Conservation (phyloP, 1,140 invertebrate genomes). For the Solen grandis region DNA sequence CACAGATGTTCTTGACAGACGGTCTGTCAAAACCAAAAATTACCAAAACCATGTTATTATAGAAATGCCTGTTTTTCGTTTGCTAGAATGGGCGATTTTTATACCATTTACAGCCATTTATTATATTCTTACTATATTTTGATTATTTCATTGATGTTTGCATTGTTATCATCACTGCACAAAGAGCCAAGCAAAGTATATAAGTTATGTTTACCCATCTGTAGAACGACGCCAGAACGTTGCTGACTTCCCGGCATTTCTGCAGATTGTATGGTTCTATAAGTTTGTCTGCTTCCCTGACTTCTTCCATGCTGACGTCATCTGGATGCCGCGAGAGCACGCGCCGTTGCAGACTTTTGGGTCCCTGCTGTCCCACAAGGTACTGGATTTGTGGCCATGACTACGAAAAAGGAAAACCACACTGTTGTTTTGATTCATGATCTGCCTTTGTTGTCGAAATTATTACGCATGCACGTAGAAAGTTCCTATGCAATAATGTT, state of each 20-base stretch:
- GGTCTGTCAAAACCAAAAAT: too few species aligned
- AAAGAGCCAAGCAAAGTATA: too few species aligned
- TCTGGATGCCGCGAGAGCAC: slow-evolving; percentile 60
- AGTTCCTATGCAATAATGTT: background rate
- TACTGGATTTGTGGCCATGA: slow-evolving; percentile 68
- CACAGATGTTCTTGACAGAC: too few species aligned
- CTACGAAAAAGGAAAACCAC: slow-evolving; percentile 39
- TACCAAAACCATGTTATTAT: too few species aligned
- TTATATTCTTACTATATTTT: too few species aligned
- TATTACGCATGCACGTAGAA: background rate
- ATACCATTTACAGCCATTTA: too few species aligned
- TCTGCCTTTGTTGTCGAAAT: background rate
- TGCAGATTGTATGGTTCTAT: slow-evolving; percentile 60
- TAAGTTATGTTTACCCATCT: too few species aligned
- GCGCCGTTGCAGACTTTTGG: slow-evolving; percentile 62
- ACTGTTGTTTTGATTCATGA: background rate
- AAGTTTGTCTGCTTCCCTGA: slow-evolving; percentile 54
- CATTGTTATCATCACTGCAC: too few species aligned
- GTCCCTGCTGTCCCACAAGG: slow-evolving; percentile 59
- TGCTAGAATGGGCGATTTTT: too few species aligned
- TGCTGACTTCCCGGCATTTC: slow-evolving; percentile 62
- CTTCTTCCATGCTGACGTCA: slow-evolving; percentile 55
- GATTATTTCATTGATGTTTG: too few species aligned
- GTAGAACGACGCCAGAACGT: slow-evolving; percentile 65
- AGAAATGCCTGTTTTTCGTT: too few species aligned